Conservation (phyloP, 2,113 vertebrate genomes). For the Hydrolagus affinis region DNA sequence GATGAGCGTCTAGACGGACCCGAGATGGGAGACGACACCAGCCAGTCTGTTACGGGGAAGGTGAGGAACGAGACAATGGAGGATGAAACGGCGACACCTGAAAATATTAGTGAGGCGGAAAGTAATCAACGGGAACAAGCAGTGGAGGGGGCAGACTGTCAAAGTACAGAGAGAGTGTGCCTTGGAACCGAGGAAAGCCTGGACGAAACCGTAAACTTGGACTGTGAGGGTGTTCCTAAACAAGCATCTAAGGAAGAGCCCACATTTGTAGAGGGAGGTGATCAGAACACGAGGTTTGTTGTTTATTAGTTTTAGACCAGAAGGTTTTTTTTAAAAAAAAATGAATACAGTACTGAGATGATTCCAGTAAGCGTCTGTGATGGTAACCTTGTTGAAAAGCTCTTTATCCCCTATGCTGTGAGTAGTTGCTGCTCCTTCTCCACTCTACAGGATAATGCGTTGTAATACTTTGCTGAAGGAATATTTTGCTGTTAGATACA, state of each 20-base stretch:
- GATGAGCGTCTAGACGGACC: slow-evolving; percentile 57
- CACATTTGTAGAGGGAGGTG: slow-evolving; percentile 91
- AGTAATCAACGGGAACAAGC: slow-evolving; percentile 64
- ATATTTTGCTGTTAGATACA: slow-evolving; percentile 9
- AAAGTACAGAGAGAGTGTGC: slow-evolving; percentile 58
- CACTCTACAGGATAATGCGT: no score
- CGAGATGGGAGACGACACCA: slow-evolving; percentile 61
- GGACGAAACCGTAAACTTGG: slow-evolving; percentile 74
- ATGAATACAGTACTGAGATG: slow-evolving; percentile 39
- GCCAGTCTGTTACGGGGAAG: slow-evolving; percentile 60
- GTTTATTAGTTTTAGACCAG: slow-evolving; percentile 95
- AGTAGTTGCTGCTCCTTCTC: slow-evolving; percentile 6
- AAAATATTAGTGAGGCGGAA: slow-evolving; percentile 64
- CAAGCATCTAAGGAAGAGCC: slow-evolving; percentile 86
- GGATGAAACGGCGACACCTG: slow-evolving; percentile 63
- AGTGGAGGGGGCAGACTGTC: slow-evolving; percentile 41
- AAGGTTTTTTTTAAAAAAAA: slow-evolving; percentile 86
- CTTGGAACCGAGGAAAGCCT: slow-evolving; percentile 57
- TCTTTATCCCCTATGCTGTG: not conserved
- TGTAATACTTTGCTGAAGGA: not conserved
- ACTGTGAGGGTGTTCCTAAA: slow-evolving; percentile 65
- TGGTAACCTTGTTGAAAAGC: slow-evolving; percentile 26
- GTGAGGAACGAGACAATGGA: slow-evolving; percentile 69
- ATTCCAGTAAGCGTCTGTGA: slow-evolving; percentile 26
- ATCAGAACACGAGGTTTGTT: slow-evolving; percentile 99